Evolutionary conservation across 2,888 invertebrate genomes (phyloP).

Genomic region (Scrobipalpa costella): DNA sequence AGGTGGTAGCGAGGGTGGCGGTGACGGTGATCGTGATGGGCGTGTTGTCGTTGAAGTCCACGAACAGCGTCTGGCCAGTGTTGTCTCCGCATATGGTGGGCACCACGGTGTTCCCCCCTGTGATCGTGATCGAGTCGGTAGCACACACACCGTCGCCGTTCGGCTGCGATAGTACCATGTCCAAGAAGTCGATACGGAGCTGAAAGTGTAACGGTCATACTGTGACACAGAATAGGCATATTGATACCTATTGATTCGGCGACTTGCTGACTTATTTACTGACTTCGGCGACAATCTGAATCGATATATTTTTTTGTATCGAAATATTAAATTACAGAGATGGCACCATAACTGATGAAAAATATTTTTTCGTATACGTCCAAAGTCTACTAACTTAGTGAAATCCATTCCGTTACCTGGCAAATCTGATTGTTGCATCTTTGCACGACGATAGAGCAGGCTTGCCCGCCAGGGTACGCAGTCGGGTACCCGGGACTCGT

Average conservation of each 20-base stretch:
- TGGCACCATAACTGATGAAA: too few relatives aligned
- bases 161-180: constrained; percentile 86
- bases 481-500: constrained; percentile 88
- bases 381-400: too few relatives aligned
- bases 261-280: too few relatives aligned
- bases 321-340: too few relatives aligned
- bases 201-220: constrained; percentile 50
- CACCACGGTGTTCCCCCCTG: constrained; percentile 85
- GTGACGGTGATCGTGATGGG: constrained; percentile 86
- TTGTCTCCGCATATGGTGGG: constrained; percentile 90
- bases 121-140: constrained; percentile 85
- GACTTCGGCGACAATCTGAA: too few relatives aligned
- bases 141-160: constrained; percentile 86
- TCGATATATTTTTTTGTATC: too few relatives aligned
- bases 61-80: constrained; percentile 88
- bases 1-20: constrained; percentile 81
- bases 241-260: too few relatives aligned
- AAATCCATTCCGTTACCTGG: too few relatives aligned
- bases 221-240: not conserved
- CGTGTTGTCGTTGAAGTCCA: constrained; percentile 85
- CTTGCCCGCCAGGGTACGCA: constrained; percentile 84
- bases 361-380: too few relatives aligned
- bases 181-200: constrained; percentile 89
- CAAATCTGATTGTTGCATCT: constrained; percentile 86
- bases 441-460: constrained; percentile 86